Evolutionary conservation across 2,888 invertebrate species (phyloP), one percentile per base, ranked within the genome.

Genomic region (Amphipoea lucens): DNA sequence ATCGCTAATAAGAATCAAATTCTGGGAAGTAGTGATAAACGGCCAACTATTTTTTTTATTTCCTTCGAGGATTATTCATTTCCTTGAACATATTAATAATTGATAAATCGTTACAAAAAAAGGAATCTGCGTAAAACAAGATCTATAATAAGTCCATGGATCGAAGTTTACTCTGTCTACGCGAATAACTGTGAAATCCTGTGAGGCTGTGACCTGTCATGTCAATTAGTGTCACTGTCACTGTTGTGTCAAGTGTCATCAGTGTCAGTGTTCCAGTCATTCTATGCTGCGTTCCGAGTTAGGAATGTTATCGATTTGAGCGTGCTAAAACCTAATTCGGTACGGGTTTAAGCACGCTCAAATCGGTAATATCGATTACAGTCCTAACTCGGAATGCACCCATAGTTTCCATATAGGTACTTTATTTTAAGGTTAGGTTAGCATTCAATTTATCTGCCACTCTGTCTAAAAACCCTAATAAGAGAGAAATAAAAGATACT

Each of bases 391-490:
- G n/a, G n/a, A n/a, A n/a, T n/a, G n/a, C n/a, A n/a, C n/a, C n/a
- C n/a, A n/a, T 40, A 51, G 17, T 76, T 54, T 51, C 36, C 23
- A 7, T 51, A 36, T 68, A 23, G 0, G n/a, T 57, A n/a, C 40
- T 17, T 40, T 40, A 45, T 12, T 14, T 1, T 45, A 71, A 0
- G 29, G 54, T 17, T 82, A 78, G 51, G 45, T 72, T 81, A 84
- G 79, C 83, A 84, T 83, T 74, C 12, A 60, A 48, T 72, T 72
- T 85, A 76, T 72, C 6, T 72, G 29, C 63, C n/a, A 63, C 86
- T 86, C 74, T 79, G 40, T 80, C 45, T 74, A 66, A 67, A 76
- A 67, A 14, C 23, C 23, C 0, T 20, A 42, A 60, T 66, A 69
- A 69, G 78, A 88, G 62, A 78, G 79, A 85, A 84, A 71, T 65